These are phyloP conservation scores for Sebastes steindachneri DNA, from an alignment of 2,797 vertebrate species.

Conservation along the genomic window DNA sequence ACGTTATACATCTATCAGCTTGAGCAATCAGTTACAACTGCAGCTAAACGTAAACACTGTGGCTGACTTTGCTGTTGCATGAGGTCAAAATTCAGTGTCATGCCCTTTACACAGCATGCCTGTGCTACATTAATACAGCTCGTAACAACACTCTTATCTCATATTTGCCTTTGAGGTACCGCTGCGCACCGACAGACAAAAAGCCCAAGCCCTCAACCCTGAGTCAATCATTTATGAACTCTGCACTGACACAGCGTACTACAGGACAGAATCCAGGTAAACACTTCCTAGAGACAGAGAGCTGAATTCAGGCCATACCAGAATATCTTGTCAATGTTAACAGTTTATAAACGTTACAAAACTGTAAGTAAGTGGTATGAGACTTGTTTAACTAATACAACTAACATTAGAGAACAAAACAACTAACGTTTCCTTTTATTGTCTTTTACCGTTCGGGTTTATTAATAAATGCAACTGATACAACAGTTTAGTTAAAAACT, in stretches of 20 bases:
- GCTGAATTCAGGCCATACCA: neutral
- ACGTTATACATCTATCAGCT: neutral
- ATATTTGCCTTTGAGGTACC: conserved; percentile 36
- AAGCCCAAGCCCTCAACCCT: neutral
- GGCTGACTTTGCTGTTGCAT: neutral
- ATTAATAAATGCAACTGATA: neutral
- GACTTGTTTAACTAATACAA: neutral
- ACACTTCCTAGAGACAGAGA: neutral
- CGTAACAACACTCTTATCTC: conserved; percentile 45
- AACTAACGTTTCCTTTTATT: neutral
- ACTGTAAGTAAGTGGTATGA: neutral
- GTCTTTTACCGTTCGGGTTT: neutral
- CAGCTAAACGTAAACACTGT: neutral
- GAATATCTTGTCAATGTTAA: neutral
- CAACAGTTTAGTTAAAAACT: conserved; percentile 36
- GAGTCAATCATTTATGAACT: conserved; percentile 63
- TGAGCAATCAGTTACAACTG: neutral
- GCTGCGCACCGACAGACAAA: conserved; percentile 6
- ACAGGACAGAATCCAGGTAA: conserved; percentile 22
- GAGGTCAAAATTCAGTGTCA: neutral
- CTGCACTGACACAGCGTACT: neutral
- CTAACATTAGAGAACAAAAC: neutral
- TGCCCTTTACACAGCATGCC: conserved; percentile 33
- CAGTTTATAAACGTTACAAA: neutral
- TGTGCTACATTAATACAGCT: conserved; percentile 6